phyloP scores from a whole-genome alignment of 2,888 invertebrate genomes.

The Hanleya hanleyi region DNA sequence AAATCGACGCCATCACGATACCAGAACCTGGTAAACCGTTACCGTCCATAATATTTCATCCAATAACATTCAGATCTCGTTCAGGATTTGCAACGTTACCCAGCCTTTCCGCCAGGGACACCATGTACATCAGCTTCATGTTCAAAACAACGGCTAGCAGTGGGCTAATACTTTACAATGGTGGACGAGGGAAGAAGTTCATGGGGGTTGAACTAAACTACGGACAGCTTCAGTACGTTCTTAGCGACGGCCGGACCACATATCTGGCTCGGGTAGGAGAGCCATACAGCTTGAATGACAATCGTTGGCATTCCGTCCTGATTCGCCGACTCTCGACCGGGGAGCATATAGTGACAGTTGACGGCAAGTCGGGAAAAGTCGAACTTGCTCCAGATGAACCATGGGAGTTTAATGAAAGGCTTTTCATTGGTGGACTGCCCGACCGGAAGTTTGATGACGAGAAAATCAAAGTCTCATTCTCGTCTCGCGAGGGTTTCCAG shows the following conservation, averaged over 20 bases:
- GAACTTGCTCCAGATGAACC: background rate
- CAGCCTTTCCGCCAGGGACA: constrained; percentile 36
- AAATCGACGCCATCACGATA: constrained; percentile 18
- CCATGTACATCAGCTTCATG: constrained; percentile 55
- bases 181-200: constrained; percentile 52
- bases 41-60: constrained; percentile 47
- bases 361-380: constrained; percentile 39
- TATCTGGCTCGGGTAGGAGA: background rate
- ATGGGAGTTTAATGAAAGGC: constrained; percentile 11
- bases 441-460: constrained; percentile 42
- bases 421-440: constrained; percentile 67
- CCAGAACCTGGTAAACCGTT: constrained; percentile 8
- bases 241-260: constrained; percentile 56
- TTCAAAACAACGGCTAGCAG: constrained; percentile 60
- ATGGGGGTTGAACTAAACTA: constrained; percentile 63
- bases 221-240: constrained; percentile 57
- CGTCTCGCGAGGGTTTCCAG: constrained; percentile 64
- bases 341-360: constrained; percentile 47
- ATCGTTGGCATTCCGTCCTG: constrained; percentile 61
- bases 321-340: constrained; percentile 40
- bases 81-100: constrained; percentile 48
- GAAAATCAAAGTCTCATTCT: constrained; percentile 41
- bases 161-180: constrained; percentile 59
- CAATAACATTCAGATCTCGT: constrained; percentile 54
- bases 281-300: constrained; percentile 46